Percentiles rank a stretch among this genome's conserved stretches.
phyloP scores from a whole-genome alignment of 2,113 vertebrate genomes.

The Echinops telfairi region DNA sequence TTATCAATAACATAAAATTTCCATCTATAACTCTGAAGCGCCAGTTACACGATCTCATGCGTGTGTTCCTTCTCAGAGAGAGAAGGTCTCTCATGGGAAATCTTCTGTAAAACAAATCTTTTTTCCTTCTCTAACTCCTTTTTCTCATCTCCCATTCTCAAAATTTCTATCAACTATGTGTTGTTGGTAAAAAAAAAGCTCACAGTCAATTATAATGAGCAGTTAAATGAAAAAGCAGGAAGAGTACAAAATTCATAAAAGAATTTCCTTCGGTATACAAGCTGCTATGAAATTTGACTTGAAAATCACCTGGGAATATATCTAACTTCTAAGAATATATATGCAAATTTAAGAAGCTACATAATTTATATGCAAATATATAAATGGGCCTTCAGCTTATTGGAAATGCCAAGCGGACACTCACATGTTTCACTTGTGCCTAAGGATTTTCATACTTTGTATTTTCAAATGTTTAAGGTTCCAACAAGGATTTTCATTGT shows the following conservation, averaged over 20 bases:
- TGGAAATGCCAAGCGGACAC: not conserved
- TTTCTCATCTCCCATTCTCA: constrained; percentile 7
- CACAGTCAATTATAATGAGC: not conserved
- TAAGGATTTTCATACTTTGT: not conserved
- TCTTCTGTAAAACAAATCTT: constrained; percentile 4
- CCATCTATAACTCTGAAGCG: not conserved
- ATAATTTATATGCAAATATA: constrained; percentile 48
- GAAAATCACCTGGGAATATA: constrained; percentile 51
- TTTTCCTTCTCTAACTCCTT: not conserved
- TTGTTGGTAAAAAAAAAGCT: not conserved
- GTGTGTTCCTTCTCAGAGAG: not conserved
- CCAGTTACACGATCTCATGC: not conserved
- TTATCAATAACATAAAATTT: not conserved
- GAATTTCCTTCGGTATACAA: not conserved
- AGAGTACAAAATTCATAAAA: constrained; percentile 22
- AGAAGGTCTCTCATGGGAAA: not conserved
- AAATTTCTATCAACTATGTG: not conserved
- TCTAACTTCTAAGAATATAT: not conserved
- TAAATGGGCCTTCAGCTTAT: constrained; percentile 9
- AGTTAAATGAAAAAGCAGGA: not conserved
- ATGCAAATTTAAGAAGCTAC: constrained; percentile 35
- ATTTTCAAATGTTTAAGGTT: constrained; percentile 26
- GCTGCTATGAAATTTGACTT: constrained; percentile 24
- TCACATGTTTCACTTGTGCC: not conserved
- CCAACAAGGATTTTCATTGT: not conserved